phyloP scores from a whole-genome alignment of 2,888 invertebrate species.

The Pocota personata region DNA sequence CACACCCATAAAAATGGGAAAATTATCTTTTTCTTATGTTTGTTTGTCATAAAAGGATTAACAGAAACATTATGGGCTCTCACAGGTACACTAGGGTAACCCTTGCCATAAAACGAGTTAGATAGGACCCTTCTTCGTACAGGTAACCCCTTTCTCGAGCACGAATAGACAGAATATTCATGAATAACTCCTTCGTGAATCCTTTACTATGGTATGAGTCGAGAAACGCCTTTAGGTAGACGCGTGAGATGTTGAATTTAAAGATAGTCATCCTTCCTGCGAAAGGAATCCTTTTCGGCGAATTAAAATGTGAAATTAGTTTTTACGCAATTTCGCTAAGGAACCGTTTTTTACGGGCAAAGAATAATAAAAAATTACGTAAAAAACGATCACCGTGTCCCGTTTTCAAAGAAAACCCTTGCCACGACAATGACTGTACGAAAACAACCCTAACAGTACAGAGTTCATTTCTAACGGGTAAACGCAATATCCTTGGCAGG shows the following conservation, averaged over 20 bases:
- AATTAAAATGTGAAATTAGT: slow-evolving; percentile 56
- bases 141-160: slow-evolving; percentile 59
- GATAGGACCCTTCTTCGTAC: slow-evolving; percentile 54
- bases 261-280: neutral
- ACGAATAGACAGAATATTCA: slow-evolving; percentile 36
- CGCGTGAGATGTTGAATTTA: neutral
- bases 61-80: slow-evolving; percentile 71
- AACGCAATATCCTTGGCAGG: slow-evolving; percentile 63
- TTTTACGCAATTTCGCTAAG: slow-evolving; percentile 67
- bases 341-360: slow-evolving; percentile 19
- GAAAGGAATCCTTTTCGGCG: slow-evolving; percentile 6
- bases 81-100: slow-evolving; percentile 75
- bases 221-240: slow-evolving; percentile 3
- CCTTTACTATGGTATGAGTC: neutral
- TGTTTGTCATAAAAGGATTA: slow-evolving; percentile 81
- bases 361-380: slow-evolving; percentile 66
- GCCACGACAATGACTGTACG: slow-evolving; percentile 22
- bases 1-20: slow-evolving; percentile 80
- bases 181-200: slow-evolving; percentile 58
- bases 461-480: slow-evolving; percentile 70
- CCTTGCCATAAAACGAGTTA: slow-evolving; percentile 70
- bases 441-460: slow-evolving; percentile 47
- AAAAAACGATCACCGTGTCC: slow-evolving; percentile 58
- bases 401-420: slow-evolving; percentile 31
- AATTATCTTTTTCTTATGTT: slow-evolving; percentile 78